Base-by-base conservation (phyloP, 2,797 vertebrate genomes). In the Vireo griseus region DNA sequence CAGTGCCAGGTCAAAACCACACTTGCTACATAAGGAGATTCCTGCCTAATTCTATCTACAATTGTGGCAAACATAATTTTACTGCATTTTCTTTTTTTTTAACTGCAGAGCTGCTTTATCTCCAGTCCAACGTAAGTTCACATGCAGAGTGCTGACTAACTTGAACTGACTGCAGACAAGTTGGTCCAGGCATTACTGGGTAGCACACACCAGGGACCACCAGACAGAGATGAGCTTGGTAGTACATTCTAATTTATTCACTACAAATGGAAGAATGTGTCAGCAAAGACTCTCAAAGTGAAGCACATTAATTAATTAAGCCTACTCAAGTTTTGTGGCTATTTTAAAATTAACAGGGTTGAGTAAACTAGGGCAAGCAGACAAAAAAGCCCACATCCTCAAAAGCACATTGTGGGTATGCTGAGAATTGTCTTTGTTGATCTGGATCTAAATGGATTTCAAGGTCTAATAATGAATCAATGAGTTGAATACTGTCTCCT, bases 311-410 rank as follows among this genome's bases (percentile, higher is more conserved):
- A 93, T 93, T 95, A 92, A 76, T 72, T 86, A 94, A 88, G 88
- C 90, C 57, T 96, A 90, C 86, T 90, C 66, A 94, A 88, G 62
- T 88, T 86, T 81, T 96, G 93, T 90, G 93, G 88, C 69, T 91
- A 78, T 93, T 95, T 90, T 94, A 71, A 90, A 94, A 92, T 90
- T 65, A 96, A 86, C 39, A 90, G 44, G 79, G 81, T 78, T 91
- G 79, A 94, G 55, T 86, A 94, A 96, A 92, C 77, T 59, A 92
- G 85, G 69, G 47, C 91, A 88, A 48, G 40, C 59, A 89, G 55
- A 94, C 76, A 80, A 88, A 89, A 92, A 76, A 45, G 61, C 61
- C 68, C 68, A 94, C 76, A 90, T 94, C 89, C 95, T 91, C 22
- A 9, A 68, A 94, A 94, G 72, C 65, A 58, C 19, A 13, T 15